These are phyloP conservation scores for Psittacula derbiana DNA, from an alignment of 2,797 vertebrate species.

Conservation along the genomic window DNA sequence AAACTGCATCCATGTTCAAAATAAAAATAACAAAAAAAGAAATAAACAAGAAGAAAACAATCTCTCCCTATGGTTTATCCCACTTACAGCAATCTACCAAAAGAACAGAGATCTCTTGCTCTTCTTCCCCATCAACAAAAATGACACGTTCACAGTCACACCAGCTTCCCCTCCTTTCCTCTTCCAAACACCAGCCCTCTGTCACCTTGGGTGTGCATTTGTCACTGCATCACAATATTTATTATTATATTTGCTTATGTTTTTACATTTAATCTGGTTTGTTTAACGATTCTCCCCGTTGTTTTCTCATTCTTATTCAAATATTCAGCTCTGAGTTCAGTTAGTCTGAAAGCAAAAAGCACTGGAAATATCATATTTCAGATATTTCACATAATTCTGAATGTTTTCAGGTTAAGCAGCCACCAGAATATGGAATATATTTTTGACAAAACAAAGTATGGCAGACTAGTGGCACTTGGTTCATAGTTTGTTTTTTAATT, in stretches of 20 bases:
- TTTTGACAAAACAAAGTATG: neutral
- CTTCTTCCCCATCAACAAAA: neutral
- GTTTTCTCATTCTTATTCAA: neutral
- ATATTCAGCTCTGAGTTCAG: neutral
- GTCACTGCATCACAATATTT: neutral
- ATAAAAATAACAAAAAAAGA: neutral
- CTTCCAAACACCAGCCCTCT: neutral
- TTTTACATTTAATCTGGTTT: conserved; percentile 4
- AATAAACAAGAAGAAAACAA: neutral
- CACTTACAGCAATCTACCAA: neutral
- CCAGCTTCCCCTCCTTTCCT: neutral
- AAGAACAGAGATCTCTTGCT: neutral
- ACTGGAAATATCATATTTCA: neutral
- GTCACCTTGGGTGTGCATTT: neutral
- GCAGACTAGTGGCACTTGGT: neutral
- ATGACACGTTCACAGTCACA: neutral
- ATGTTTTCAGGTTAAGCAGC: neutral
- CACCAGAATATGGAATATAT: neutral
- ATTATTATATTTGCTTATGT: neutral
- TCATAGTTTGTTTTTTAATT: neutral
- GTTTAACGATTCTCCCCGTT: neutral
- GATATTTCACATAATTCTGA: neutral
- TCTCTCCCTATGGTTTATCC: fast-evolving
- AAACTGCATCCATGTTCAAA: neutral
- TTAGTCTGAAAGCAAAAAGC: neutral